These are phyloP conservation scores for Atta colombica DNA, from an alignment of 1,140 invertebrate species.

Conservation along the genomic window DNA sequence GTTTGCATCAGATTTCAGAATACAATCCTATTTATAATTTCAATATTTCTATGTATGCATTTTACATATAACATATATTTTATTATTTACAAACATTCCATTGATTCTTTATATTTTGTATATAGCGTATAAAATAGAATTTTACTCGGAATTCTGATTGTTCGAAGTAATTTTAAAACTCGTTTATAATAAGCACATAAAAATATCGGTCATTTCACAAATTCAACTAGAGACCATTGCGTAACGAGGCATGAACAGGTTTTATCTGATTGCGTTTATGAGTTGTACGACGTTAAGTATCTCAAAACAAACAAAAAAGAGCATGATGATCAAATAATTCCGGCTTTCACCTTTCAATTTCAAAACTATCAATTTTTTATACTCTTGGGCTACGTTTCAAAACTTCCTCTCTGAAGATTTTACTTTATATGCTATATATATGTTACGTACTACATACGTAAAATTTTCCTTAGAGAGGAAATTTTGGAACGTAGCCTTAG, in stretches of 20 bases:
- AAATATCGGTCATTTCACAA: slow-evolving; percentile 15
- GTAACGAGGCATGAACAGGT: slow-evolving; percentile 42
- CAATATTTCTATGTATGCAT: not conserved
- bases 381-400: too few relatives aligned
- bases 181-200: slow-evolving; percentile 24
- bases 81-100: not conserved
- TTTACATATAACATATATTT: not conserved
- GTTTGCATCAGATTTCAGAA: not conserved
- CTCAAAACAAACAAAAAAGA: slow-evolving; percentile 47
- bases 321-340: slow-evolving; percentile 32
- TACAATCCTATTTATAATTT: not conserved
- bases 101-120: not conserved
- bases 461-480: too few relatives aligned
- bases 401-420: too few relatives aligned
- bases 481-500: not conserved
- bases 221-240: slow-evolving; percentile 28
- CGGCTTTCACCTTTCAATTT: slow-evolving; percentile 39
- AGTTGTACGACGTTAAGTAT: slow-evolving; percentile 21
- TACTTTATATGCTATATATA: too few relatives aligned
- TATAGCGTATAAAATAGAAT: not conserved
- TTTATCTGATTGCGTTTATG: slow-evolving; percentile 44
- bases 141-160: not conserved
- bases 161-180: not conserved
- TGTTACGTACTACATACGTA: too few relatives aligned
- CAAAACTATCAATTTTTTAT: slow-evolving; percentile 37